phyloP scores from a whole-genome alignment of 2,797 vertebrate genomes.

The Mus minutoides region DNA sequence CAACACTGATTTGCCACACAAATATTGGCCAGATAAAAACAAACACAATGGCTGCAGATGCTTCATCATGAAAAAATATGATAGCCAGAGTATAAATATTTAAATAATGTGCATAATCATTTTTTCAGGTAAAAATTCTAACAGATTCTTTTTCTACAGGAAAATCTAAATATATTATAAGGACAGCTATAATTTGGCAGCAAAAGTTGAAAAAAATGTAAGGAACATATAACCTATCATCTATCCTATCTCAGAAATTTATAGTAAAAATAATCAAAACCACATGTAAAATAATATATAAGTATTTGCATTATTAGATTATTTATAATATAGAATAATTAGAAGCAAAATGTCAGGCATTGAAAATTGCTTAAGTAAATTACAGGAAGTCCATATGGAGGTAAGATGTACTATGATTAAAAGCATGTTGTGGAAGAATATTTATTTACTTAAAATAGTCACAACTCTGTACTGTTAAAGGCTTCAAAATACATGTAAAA shows the following conservation, averaged over 20 bases:
- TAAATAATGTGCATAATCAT: constrained; percentile 8
- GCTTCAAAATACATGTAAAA: neutral
- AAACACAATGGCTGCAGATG: constrained; percentile 18
- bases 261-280: constrained; percentile 20
- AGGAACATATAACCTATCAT: neutral
- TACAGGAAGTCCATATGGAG: constrained; percentile 12
- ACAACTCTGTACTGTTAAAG: neutral
- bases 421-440: neutral
- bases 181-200: constrained; percentile 1
- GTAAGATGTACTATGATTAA: constrained; percentile 25
- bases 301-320: constrained; percentile 28
- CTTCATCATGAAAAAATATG: constrained; percentile 16
- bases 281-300: constrained; percentile 1
- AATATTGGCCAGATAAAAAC: constrained; percentile 35
- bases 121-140: constrained; percentile 1
- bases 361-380: constrained; percentile 16
- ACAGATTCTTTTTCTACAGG: neutral
- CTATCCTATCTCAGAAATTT: neutral
- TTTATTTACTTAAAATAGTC: constrained; percentile 22
- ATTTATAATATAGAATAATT: constrained; percentile 38
- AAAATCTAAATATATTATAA: constrained; percentile 37
- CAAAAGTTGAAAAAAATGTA: constrained; percentile 4
- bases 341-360: neutral
- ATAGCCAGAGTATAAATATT: neutral
- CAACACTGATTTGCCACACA: neutral